Base-by-base conservation (phyloP, 2,113 vertebrate genomes). In the Entosphenus tridentatus region DNA sequence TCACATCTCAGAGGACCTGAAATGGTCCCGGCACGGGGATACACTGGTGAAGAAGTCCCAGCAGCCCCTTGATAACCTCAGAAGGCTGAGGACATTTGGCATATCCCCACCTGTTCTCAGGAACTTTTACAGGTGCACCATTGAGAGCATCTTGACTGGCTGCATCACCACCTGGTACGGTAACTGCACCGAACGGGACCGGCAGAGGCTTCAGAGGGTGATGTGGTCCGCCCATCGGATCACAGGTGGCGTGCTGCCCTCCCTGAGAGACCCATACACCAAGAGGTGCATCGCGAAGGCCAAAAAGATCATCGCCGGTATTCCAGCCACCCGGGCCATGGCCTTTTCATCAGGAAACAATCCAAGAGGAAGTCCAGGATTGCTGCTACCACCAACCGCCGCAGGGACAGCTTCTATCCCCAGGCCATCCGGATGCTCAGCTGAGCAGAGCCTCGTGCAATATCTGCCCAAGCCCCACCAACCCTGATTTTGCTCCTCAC, bases 61-160 rank as follows among this genome's bases (percentile, higher is more conserved):
- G 39, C 39, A 39, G 39, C 39, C 39, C 39, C 39, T 39, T 39
- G 4, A 39, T 39, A 39, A 62, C 58, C 58, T 62, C 58, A 62
- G 58, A 62, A 13, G 58, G 58, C 58, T 62, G 58, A 62, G 16
- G 58, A 62, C 1, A 17, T 62, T 62, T 17, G 58, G 58, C 58
- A 62, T 62, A 17, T 13, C 13, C 5, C 3, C 58, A 17, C 13
- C 13, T 8, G 16, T 62, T 17, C 13, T 62, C 13, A 13, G 58
- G 58, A 17, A 13, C 58, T 62, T 62, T 17, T 62, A 62, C 58
- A 62, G 58, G 16, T 62, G 58, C 58, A 62, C 58, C 13, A 62
- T 62, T 14, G 58, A 62, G 58, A 62, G 58, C 58, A 62, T 62
- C 58, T 17, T 62, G 58, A 62, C 58, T 62, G 58, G 58, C 13